Evolutionary conservation across 2,113 vertebrate genomes (phyloP), one percentile per base, ranked within the genome.

Genomic region (Spea multiplicata): DNA sequence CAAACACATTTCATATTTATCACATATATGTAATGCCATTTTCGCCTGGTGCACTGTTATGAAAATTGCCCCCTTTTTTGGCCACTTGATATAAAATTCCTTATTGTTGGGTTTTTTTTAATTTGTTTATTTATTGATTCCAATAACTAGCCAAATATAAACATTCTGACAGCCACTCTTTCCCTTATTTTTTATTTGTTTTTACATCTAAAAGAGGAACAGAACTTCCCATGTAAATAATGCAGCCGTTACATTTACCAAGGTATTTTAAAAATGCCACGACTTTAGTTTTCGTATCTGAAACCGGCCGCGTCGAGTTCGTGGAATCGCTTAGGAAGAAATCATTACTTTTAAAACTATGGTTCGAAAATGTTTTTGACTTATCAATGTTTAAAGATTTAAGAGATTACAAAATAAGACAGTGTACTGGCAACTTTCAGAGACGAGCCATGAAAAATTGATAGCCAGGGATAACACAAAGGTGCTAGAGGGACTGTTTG

Each of bases 321-420:
- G 73, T 55, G n/a, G 14, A 72, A 46, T 64, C 12, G 65, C 68
- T 66, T 71, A 46, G 59, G 59, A 55, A 73, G 62, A 79, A 73
- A 79, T 79, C 49, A 47, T 79, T 73, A 73, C 76, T 49, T 79
- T 45, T 73, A 73, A 71, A 79, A 66, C 47, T 62, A 73, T 48
- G 62, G 64, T 64, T 79, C 14, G 49, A 73, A 70, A 66, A 79
- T 72, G 61, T 79, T 79, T 79, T 73, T 79, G 62, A 57, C 70
- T 79, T 79, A 72, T 57, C 70, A 66, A 57, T 73, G 76, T 73
- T 79, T 79, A 79, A 79, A 79, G 70, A 79, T 79, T 79, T 70
- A 79, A 72, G 62, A 73, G 61, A 79, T 79, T 66, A 79, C 76
- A 78, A 78, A 78, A 49, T 78, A 72, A 53, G 68, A 53, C 48